phyloP scores from a whole-genome alignment of 2,797 vertebrate genomes.

The Pipistrellus pipistrellus region DNA sequence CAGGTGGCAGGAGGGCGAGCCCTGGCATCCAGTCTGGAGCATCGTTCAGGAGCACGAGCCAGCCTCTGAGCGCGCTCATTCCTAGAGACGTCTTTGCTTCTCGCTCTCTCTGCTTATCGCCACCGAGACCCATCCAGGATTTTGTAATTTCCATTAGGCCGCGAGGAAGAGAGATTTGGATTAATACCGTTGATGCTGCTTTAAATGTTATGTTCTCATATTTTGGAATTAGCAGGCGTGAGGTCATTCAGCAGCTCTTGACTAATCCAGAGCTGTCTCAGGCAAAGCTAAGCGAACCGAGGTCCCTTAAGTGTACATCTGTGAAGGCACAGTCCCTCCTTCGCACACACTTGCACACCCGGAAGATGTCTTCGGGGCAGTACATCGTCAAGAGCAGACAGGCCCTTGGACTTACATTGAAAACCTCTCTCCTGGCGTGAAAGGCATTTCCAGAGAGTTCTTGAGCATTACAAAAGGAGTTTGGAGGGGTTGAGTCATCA shows the following conservation, averaged over 20 bases:
- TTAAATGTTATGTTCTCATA: background rate
- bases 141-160: background rate
- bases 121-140: background rate
- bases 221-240: constrained; percentile 7
- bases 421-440: background rate
- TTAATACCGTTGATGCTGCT: background rate
- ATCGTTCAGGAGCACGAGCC: background rate
- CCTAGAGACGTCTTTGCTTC: background rate
- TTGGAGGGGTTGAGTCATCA: background rate
- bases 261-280: background rate
- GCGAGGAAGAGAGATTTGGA: background rate
- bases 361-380: background rate
- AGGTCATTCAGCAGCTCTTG: background rate
- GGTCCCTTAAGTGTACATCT: no score
- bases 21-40: no score
- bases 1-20: background rate
- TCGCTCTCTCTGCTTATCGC: background rate
- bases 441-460: background rate
- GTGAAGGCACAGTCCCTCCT: background rate
- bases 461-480: background rate
- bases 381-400: background rate
- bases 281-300: background rate
- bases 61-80: rapidly evolving
- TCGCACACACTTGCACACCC: background rate
- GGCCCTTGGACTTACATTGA: no score